Evolutionary conservation across 2,888 invertebrate genomes (phyloP), one percentile per base, ranked within the genome.

Genomic region (Cerceris rybyensis): DNA sequence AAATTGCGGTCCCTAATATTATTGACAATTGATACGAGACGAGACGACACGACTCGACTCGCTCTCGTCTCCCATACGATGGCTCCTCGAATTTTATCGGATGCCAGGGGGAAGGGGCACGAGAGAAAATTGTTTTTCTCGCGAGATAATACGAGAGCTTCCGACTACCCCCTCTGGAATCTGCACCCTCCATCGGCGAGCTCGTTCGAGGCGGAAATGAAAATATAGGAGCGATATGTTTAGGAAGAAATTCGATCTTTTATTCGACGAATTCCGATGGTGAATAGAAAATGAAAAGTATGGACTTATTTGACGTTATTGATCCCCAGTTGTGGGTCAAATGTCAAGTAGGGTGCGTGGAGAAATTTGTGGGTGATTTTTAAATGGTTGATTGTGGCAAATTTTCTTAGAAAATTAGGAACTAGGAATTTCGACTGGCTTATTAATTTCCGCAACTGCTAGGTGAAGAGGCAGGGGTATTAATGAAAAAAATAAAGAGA

Each of bases 1-100:
- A 82, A 84, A 84, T 82, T 84, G 82, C 76, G 80, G 76, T 75
- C 77, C 80, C 78, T 82, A 82, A 84, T 84, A 84, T 84, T 82
- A 84, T 78, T 84, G 84, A 84, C 84, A 81, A 84, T 78, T 72
- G 84, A 84, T 84, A 80, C 74, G 52, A 66, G 75, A 77, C 60
- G 66, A 60, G 73, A 57, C 17, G 52, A 57, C 68, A 28, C 61
- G 28, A 11, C 16, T n/a, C n/a, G n/a, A n/a, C n/a, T n/a, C n/a
- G n/a, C n/a, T 57, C 42, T n/a, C 42, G 39, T 52, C 11, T 49
- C 63, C 54, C 41, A 63, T 64, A 68, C 59, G 58, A 73, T 59
- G 50, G 58, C 65, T 67, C 70, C 42, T 69, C 41, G 72, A 81
- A 69, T 83, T 78, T 77, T 77, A 84, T 83, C 79, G 74, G 28